Percentiles rank a stretch among this genome's conserved stretches.
These are phyloP conservation scores for Drosophila koepferae DNA, from an alignment of 2,888 invertebrate species.

Conservation along the genomic window DNA sequence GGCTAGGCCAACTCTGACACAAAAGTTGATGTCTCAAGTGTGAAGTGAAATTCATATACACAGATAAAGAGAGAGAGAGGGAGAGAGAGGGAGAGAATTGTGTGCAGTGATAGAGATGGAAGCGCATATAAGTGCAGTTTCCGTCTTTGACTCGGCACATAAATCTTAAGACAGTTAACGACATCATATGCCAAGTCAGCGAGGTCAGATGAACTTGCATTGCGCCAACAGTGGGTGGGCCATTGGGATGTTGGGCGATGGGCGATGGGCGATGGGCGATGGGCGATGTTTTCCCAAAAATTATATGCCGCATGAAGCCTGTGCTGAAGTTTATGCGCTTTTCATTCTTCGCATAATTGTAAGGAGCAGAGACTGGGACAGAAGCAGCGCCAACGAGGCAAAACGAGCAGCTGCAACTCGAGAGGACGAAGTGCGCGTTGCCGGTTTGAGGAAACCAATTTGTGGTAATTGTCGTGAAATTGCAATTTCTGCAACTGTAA, in stretches of 20 bases:
- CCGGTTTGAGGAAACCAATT: constrained; percentile 79
- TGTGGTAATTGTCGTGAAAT: constrained; percentile 81
- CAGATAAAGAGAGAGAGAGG: background rate
- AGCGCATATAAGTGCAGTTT: constrained; percentile 71
- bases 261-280: constrained; percentile 3
- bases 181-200: constrained; percentile 69
- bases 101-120: constrained; percentile 1
- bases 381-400: constrained; percentile 16
- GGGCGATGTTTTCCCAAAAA: constrained; percentile 54
- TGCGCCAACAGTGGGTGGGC: background rate
- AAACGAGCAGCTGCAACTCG: constrained; percentile 33
- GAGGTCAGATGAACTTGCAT: constrained; percentile 31
- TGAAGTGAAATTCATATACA: constrained; percentile 59
- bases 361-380: constrained; percentile 21
- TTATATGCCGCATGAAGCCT: constrained; percentile 55
- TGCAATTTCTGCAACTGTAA: constrained; percentile 79
- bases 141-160: constrained; percentile 73
- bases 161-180: constrained; percentile 79
- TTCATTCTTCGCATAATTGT: constrained; percentile 70
- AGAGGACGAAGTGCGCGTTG: constrained; percentile 50
- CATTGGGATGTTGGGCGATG: background rate
- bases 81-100: background rate
- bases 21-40: constrained; percentile 77
- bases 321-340: constrained; percentile 57
- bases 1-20: constrained; percentile 52